phyloP scores from a whole-genome alignment of 1,140 invertebrate species.

The Rhagoletis pomonella region DNA sequence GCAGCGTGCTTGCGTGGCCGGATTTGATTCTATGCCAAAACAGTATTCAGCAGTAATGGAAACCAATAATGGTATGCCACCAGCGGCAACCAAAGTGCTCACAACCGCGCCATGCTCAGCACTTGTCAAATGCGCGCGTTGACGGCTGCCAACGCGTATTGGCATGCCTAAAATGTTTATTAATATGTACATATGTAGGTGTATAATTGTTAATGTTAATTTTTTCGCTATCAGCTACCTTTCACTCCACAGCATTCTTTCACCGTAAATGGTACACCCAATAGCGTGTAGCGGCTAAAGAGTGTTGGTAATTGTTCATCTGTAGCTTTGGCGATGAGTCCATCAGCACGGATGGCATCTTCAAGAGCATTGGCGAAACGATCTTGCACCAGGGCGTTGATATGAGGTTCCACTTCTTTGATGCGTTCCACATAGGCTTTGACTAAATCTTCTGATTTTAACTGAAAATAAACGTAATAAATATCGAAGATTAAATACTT shows the following conservation, averaged over 20 bases:
- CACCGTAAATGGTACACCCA: conserved; percentile 85
- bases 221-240: conserved; percentile 73
- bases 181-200: background rate
- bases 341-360: conserved; percentile 80
- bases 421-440: conserved; percentile 81
- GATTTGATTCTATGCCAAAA: conserved; percentile 82
- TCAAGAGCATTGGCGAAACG: conserved; percentile 80
- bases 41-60: conserved; percentile 90
- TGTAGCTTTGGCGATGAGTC: conserved; percentile 57
- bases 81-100: conserved; percentile 77
- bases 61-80: conserved; percentile 85
- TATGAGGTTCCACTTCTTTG: conserved; percentile 80
- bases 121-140: conserved; percentile 76
- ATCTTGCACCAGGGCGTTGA: conserved; percentile 85
- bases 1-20: conserved; percentile 83
- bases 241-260: conserved; percentile 83
- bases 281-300: conserved; percentile 77
- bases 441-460: conserved; percentile 80
- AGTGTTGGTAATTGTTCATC: conserved; percentile 71
- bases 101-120: conserved; percentile 79
- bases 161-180: conserved; percentile 77
- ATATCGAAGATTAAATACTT: too few species aligned
- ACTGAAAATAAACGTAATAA: too few species aligned
- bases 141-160: conserved; percentile 79
- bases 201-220: background rate